Evolutionary conservation across 2,888 invertebrate species (phyloP).

Genomic region (Trilocha varians): DNA sequence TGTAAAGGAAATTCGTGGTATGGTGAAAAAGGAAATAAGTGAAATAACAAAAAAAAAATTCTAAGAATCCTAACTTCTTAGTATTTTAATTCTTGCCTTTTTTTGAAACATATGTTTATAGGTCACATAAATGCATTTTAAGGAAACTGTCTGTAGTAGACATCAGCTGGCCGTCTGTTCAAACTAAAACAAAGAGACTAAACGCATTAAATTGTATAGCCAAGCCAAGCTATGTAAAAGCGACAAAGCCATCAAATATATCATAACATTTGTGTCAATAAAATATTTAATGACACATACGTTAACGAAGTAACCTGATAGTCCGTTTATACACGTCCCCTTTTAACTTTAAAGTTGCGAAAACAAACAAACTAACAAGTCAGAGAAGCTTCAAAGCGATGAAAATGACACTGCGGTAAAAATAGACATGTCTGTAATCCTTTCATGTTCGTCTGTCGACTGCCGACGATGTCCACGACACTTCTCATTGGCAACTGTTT

Average conservation of each 20-base stretch:
- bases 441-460: conserved; percentile 54
- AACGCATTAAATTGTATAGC: no score
- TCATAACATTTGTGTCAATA: neutral
- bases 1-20: no score
- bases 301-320: conserved; percentile 1
- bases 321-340: conserved; percentile 19
- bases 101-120: no score
- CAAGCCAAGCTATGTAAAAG: no score
- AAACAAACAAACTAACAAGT: conserved; percentile 57
- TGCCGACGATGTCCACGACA: conserved; percentile 38
- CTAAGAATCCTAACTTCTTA: no score
- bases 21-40: no score
- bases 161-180: no score
- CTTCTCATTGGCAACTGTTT: conserved; percentile 21
- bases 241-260: conserved; percentile 8
- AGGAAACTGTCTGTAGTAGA: no score
- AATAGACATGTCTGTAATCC: conserved; percentile 65
- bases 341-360: conserved; percentile 52
- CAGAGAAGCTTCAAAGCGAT: conserved; percentile 51
- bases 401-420: conserved; percentile 24
- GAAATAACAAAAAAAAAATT: no score
- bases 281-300: neutral
- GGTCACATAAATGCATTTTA: no score
- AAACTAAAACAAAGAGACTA: no score
- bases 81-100: no score